Evolutionary conservation across 1,140 invertebrate species (phyloP).

Genomic region (Papilio polytes): DNA sequence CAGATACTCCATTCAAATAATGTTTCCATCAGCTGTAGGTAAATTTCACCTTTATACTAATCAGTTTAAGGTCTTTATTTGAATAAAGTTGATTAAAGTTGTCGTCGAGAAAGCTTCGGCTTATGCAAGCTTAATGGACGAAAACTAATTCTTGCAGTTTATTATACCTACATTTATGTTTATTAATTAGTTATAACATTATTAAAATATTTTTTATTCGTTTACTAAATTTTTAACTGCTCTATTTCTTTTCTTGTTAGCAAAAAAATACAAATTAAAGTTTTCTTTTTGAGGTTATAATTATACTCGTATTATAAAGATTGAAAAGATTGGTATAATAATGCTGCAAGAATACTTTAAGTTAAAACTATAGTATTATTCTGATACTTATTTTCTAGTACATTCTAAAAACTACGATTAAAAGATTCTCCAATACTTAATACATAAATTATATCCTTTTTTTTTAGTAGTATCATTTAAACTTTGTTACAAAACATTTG

Average conservation of each 20-base stretch:
- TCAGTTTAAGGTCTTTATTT: not conserved
- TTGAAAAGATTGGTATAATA: not conserved
- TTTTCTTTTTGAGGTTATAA: too few relatives aligned
- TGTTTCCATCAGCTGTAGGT: not conserved
- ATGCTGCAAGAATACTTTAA: not conserved
- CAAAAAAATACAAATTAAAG: too few relatives aligned
- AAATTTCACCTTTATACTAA: not conserved
- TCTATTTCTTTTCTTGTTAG: too few relatives aligned
- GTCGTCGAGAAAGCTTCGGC: constrained; percentile 62
- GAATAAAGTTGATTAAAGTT: constrained; percentile 44
- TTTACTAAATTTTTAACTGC: too few relatives aligned
- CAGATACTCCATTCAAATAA: not conserved
- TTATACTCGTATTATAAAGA: too few relatives aligned
- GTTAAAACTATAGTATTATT: not conserved
- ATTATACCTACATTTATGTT: constrained; percentile 31
- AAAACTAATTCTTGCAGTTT: constrained; percentile 65
- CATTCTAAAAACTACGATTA: not conserved
- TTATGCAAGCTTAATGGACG: constrained; percentile 58
- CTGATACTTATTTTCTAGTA: constrained; percentile 2
- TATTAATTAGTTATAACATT: too few relatives aligned
- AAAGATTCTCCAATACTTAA: not conserved
- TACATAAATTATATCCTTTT: not conserved
- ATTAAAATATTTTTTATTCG: too few relatives aligned
- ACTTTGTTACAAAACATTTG: not conserved
- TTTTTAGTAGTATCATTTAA: not conserved